Percentiles rank a stretch among this genome's conserved stretches.
These are phyloP conservation scores for Cantharis rustica DNA, from an alignment of 2,888 invertebrate genomes.

Conservation along the genomic window DNA sequence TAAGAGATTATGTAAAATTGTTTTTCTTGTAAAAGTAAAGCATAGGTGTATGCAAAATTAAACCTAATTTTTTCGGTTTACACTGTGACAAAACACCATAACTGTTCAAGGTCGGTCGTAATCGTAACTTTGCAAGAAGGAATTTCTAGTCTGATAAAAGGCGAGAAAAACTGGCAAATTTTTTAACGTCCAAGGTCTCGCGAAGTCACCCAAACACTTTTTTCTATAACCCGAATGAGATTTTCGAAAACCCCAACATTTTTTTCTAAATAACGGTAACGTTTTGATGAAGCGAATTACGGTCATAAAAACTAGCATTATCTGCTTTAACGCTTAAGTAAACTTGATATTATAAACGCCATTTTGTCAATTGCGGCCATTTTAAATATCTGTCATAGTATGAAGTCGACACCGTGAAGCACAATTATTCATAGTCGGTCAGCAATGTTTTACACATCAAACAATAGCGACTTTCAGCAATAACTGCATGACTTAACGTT, in stretches of 20 bases:
- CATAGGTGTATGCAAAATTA: not conserved
- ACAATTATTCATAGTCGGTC: slow-evolving; percentile 30
- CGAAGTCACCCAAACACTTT: not conserved
- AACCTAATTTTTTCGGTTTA: not conserved
- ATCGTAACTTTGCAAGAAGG: not conserved
- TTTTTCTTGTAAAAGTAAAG: not conserved
- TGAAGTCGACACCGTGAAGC: slow-evolving; percentile 27
- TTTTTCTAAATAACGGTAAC: not conserved
- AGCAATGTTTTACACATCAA: slow-evolving; percentile 2
- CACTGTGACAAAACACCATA: not conserved
- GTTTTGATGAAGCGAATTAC: not conserved
- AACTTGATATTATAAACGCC: slow-evolving; percentile 24
- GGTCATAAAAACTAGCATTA: slow-evolving; percentile 6
- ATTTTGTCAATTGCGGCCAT: slow-evolving; percentile 35
- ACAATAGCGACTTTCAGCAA: slow-evolving; percentile 23
- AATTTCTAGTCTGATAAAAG: not conserved
- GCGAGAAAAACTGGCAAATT: not conserved
- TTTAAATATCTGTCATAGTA: slow-evolving; percentile 35
- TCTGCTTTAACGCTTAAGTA: slow-evolving; percentile 13
- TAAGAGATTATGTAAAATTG: not conserved
- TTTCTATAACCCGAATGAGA: not conserved
- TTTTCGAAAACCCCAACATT: not conserved
- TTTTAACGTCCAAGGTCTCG: not conserved
- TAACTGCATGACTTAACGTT: not conserved
- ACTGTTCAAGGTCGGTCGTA: not conserved